Evolutionary conservation across 2,113 vertebrate species (phyloP).

Genomic region (Colistium nudipinnis): DNA sequence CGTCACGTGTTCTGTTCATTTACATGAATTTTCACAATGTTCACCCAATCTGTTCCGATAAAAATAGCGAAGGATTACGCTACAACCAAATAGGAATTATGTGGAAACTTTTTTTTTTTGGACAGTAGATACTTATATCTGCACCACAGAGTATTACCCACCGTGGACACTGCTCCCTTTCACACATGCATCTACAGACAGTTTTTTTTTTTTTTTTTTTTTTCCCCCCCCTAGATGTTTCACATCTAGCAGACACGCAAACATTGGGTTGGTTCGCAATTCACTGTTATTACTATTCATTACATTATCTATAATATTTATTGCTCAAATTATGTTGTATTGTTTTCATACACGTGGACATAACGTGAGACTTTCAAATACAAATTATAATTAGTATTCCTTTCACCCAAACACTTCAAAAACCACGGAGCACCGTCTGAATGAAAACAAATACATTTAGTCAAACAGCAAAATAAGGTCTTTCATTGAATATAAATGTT

Average conservation of each 20-base stretch:
- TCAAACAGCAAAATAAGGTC: conserved; percentile 7
- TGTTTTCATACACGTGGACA: conserved; percentile 16
- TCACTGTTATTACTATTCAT: conserved; percentile 16
- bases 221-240: conserved; percentile 5
- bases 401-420: conserved; percentile 2
- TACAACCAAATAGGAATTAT: conserved; percentile 25
- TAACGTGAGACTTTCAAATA: conserved; percentile 18
- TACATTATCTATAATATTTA: conserved; percentile 41
- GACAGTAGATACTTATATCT: neutral
- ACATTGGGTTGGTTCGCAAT: conserved; percentile 21
- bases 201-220: conserved; percentile 12
- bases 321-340: conserved; percentile 55
- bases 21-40: conserved; percentile 1
- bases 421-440: conserved; percentile 32
- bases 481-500: conserved; percentile 20
- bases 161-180: neutral
- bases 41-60: neutral
- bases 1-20: neutral
- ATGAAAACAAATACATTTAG: conserved; percentile 16
- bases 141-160: neutral
- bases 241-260: neutral
- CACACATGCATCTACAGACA: conserved; percentile 23
- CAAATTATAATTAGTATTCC: conserved; percentile 1
- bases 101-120: neutral
- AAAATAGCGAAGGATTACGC: conserved; percentile 1